Percentiles rank a stretch among this genome's conserved stretches.
Evolutionary conservation across 2,888 invertebrate species (phyloP).

Genomic region (Lymantria dispar): DNA sequence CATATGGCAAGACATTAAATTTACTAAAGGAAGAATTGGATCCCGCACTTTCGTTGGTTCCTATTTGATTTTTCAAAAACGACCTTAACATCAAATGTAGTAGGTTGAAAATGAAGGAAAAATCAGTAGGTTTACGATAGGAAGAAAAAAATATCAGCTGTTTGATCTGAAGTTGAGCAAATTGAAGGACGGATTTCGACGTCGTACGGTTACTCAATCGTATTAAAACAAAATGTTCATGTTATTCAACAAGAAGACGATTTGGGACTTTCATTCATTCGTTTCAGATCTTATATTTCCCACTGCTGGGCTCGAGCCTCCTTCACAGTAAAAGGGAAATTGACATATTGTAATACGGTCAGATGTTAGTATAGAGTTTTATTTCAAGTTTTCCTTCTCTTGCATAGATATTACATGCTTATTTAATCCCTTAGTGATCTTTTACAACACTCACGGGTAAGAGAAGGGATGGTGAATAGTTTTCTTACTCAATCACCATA

Average conservation of each 20-base stretch:
- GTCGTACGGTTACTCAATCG: background rate
- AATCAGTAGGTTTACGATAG: conserved; percentile 1
- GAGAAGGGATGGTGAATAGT: too few species aligned
- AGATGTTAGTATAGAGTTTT: too few species aligned
- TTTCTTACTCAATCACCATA: too few species aligned
- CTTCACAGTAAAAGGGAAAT: too few species aligned
- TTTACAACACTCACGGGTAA: too few species aligned
- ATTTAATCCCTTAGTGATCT: too few species aligned
- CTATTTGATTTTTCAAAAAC: background rate
- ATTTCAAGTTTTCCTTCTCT: too few species aligned
- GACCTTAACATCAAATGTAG: background rate
- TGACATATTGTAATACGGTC: too few species aligned
- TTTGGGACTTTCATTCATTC: too few species aligned
- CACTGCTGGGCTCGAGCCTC: too few species aligned
- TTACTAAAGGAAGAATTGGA: conserved; percentile 7
- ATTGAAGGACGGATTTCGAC: conserved; percentile 32
- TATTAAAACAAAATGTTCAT: background rate
- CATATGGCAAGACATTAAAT: background rate
- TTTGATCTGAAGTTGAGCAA: conserved; percentile 29
- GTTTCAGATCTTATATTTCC: too few species aligned
- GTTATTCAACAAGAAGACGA: background rate
- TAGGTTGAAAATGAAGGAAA: background rate
- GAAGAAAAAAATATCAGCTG: conserved; percentile 39
- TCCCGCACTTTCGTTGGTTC: conserved; percentile 5
- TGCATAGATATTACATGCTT: too few species aligned